These are phyloP conservation scores for Protobothrops flavoviridis DNA, from an alignment of 2,113 vertebrate genomes.

Conservation along the genomic window DNA sequence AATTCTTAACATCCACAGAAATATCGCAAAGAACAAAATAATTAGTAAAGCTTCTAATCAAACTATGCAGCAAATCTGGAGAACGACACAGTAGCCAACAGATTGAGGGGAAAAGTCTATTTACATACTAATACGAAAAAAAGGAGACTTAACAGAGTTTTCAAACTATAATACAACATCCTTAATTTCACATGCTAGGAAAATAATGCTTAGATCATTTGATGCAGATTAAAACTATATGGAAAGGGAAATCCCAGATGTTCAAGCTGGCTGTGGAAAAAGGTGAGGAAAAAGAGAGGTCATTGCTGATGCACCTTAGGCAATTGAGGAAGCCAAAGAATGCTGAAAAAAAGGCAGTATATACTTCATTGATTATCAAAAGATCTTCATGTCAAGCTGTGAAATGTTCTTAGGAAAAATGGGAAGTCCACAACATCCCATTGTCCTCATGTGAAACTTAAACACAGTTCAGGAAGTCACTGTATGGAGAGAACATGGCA, in stretches of 20 bases:
- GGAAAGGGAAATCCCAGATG: neutral
- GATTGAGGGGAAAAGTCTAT: neutral
- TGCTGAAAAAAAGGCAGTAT: neutral
- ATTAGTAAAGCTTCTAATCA: neutral
- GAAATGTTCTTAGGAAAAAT: neutral
- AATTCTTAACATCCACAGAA: neutral
- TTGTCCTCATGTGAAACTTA: neutral
- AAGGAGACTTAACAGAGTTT: neutral
- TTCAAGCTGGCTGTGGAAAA: neutral
- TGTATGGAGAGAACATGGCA: neutral
- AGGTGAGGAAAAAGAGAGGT: neutral
- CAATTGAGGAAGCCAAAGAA: neutral
- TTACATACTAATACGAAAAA: neutral
- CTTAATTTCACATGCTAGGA: neutral
- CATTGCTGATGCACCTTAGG: neutral
- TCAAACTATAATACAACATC: neutral
- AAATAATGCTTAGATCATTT: neutral
- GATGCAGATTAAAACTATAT: neutral
- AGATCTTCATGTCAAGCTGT: neutral
- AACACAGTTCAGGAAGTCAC: neutral
- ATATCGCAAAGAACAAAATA: neutral
- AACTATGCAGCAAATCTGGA: neutral
- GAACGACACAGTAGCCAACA: neutral
- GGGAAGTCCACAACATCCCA: neutral
- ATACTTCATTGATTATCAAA: neutral